Base-by-base conservation (phyloP, 2,888 invertebrate species). In the Melanchra persicariae region DNA sequence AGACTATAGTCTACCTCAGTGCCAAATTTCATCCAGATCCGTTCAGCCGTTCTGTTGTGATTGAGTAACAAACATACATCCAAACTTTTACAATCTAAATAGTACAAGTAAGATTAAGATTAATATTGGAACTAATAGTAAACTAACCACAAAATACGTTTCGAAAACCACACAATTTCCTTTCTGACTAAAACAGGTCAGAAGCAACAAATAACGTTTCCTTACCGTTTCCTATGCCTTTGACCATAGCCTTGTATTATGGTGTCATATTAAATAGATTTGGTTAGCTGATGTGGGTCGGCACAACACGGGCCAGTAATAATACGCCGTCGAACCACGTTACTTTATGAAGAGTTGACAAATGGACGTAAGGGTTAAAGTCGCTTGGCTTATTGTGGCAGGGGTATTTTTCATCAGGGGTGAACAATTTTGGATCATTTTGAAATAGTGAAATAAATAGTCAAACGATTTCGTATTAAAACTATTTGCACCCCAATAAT, bases 221-320 rank as follows among this genome's bases (percentile, higher is more conserved):
- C 10, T 30, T 5, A 24, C 34, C 17, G 22, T 80, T 62, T 51
- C 26, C 26, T 40, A 59, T 47, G 30, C 40, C 34, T 61, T 49
- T 43, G 22, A n/a, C 51, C 59, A 49, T 30, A 55, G 65, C 62
- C 60, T 47, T 51, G 49, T 59, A 66, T 78, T 65, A 71, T 64
- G 68, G 70, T 78, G 81, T 77, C 81, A 72, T 64, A 74, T 63
- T 72, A 81, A 76, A 84, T 84, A 72, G 72, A 74, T 84, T 71
- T 62, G 37, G 47, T 66, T 69, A 58, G 59, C 45, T 84, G 85
- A 84, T 55, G 52, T 73, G 83, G 84, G 84, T 84, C 59, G 68
- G 52, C 76, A 62, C 57, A 52, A 70, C 51, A 30, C 37, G 55
- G 43, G 26, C 19, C 17, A 40, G 51, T 59, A 51, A 66, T 77